Evolutionary conservation across 2,888 invertebrate genomes (phyloP), one percentile per base, ranked within the genome.

Genomic region (Sacculina carcini): DNA sequence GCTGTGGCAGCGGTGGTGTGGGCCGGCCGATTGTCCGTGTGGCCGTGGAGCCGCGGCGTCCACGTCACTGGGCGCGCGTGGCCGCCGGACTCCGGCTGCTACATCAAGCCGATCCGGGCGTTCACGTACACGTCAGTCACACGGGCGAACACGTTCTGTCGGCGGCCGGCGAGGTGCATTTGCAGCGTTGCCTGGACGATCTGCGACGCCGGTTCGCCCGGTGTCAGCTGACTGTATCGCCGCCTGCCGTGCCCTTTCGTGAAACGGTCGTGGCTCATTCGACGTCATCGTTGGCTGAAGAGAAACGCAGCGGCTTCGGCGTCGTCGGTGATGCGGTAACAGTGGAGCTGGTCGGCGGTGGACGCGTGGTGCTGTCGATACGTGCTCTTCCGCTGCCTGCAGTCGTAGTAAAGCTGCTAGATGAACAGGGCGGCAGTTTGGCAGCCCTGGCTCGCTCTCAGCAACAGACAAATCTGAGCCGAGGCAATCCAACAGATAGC

Each of bases 131-230:
- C 1, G 71, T 94, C 16, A 86, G 92, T 65, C 85, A 90, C 62
- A 86, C 82, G 1, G 98, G 98, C 0, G 96, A 98, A 63, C 80
- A 89, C 62, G 85, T 98, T 1, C 70, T 99, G 29, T 76, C 86
- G 2, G 92, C 96, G 0, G 83, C 94, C 2, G 98, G 98, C 0
- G 92, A 98, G 69, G 84, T 98, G 2, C 98, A 98, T 66, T 72
- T 98, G 50, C 85, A 94, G 63, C 78, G 90, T 62, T 98, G 98
- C 67, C 69, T 98, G 5, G 83, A 85, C 62, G 98, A 98, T 68
- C 71, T 98, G 50, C 77, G 74, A 56, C 73, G 73, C 57, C 66
- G 76, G 57, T 90, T 85, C 67, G 85, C 83, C 0, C 79, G 79
- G 64, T 75, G 86, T 54, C 79, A 84, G 48, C 70, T 94, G n/a